Evolutionary conservation across 2,888 invertebrate species (phyloP).

Genomic region (Coecobrya sp.): DNA sequence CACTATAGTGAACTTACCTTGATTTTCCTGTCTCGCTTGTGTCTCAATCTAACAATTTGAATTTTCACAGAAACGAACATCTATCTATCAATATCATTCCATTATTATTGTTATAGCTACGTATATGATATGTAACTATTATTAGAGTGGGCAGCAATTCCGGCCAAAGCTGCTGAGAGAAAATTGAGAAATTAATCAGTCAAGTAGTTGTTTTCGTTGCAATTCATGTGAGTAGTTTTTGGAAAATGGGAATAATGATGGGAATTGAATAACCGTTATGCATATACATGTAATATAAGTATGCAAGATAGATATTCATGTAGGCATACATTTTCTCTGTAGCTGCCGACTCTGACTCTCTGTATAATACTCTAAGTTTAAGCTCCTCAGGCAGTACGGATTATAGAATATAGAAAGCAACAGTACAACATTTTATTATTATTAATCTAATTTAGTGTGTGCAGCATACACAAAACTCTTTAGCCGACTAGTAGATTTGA

Average conservation of each 20-base stretch:
- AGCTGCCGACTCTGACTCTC: neutral
- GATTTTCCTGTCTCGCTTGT: neutral
- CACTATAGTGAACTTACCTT: neutral
- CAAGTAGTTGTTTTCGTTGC: slow-evolving; percentile 72
- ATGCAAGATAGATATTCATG: no score
- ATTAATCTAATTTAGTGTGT: slow-evolving; percentile 23
- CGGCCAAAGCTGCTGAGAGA: slow-evolving; percentile 63
- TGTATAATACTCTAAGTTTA: no score
- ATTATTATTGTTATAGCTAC: neutral
- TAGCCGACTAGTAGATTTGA: neutral
- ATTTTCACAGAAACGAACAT: neutral
- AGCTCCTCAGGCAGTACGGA: neutral
- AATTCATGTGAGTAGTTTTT: slow-evolving; percentile 29
- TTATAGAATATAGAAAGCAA: neutral
- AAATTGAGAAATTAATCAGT: slow-evolving; percentile 84
- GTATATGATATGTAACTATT: neutral
- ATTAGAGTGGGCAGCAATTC: slow-evolving; percentile 8
- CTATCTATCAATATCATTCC: neutral
- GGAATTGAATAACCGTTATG: neutral
- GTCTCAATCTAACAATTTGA: neutral
- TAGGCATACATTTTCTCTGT: neutral
- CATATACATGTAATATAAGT: no score
- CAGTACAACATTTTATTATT: neutral
- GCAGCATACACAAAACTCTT: neutral
- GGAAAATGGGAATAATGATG: slow-evolving; percentile 21